Percentiles rank a stretch among this genome's conserved stretches.
phyloP scores from a whole-genome alignment of 1,140 invertebrate genomes.

The Trichonephila inaurata region DNA sequence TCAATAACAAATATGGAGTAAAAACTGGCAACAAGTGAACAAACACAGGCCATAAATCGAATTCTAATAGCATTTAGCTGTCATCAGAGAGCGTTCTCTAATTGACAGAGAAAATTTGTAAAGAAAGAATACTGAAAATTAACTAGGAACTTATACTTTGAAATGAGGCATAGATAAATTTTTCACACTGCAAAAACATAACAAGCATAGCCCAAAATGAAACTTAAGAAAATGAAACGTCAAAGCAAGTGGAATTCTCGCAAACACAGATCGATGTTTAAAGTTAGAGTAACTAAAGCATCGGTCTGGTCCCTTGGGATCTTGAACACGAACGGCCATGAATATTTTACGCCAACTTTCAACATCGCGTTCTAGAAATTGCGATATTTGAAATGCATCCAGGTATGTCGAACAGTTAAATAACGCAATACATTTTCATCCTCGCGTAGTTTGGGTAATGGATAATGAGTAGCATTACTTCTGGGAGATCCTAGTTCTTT shows the following conservation, averaged over 20 bases:
- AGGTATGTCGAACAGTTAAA: not conserved
- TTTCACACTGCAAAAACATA: not conserved
- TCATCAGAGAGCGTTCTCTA: not conserved
- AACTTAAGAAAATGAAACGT: too few species aligned
- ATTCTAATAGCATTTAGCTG: not conserved
- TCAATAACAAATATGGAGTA: not conserved
- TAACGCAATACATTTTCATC: not conserved
- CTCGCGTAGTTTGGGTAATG: not conserved
- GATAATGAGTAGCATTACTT: not conserved
- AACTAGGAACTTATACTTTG: not conserved
- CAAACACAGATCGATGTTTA: not conserved
- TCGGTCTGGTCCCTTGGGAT: not conserved
- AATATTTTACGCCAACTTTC: not conserved
- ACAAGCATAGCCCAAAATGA: too few species aligned
- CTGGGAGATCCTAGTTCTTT: not conserved
- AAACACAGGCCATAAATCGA: not conserved
- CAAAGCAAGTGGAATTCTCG: too few species aligned
- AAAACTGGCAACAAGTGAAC: not conserved
- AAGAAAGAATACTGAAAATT: not conserved
- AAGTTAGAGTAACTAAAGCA: not conserved
- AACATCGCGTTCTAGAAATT: not conserved
- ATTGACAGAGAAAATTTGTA: not conserved
- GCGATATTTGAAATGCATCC: not conserved
- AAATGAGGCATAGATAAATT: slow-evolving; percentile 13
- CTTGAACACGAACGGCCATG: not conserved